phyloP scores from a whole-genome alignment of 1,140 invertebrate genomes.

The Pristionchus pacificus region DNA sequence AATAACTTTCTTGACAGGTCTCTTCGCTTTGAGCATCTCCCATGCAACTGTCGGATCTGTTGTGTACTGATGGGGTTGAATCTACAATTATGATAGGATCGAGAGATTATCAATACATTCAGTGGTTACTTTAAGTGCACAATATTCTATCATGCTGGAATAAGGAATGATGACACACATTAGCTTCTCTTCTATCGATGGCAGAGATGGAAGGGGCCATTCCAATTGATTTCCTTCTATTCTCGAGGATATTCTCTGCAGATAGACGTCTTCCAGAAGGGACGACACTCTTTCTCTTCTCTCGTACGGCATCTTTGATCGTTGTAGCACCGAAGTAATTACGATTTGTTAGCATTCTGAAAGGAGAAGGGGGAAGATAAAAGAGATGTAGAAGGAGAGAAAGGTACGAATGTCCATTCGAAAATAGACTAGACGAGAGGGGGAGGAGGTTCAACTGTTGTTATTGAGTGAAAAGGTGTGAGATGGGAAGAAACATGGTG shows the following conservation, averaged over 20 bases:
- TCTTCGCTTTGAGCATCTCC: conserved; percentile 41
- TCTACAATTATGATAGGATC: conserved; percentile 21
- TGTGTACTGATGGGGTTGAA: conserved; percentile 38
- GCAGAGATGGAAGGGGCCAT: not conserved
- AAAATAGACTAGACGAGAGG: too few relatives aligned
- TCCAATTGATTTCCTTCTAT: not conserved
- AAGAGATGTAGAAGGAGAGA: not conserved
- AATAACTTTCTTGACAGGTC: conserved; percentile 37
- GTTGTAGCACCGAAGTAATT: not conserved
- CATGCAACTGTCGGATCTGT: conserved; percentile 39
- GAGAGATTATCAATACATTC: too few relatives aligned
- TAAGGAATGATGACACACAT: too few relatives aligned
- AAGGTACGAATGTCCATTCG: not conserved
- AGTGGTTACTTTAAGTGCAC: too few relatives aligned
- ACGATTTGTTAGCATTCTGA: not conserved
- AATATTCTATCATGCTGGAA: too few relatives aligned
- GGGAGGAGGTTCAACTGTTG: too few relatives aligned
- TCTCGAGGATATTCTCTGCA: not conserved
- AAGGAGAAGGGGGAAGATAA: not conserved
- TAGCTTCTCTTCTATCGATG: not conserved
- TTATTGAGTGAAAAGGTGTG: not conserved
- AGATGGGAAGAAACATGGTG: not conserved
- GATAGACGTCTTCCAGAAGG: not conserved
- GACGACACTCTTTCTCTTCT: not conserved
- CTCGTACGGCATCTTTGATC: not conserved